Evolutionary conservation across 2,888 invertebrate genomes (phyloP).

Genomic region (Eueremaeus valkanovi): DNA sequence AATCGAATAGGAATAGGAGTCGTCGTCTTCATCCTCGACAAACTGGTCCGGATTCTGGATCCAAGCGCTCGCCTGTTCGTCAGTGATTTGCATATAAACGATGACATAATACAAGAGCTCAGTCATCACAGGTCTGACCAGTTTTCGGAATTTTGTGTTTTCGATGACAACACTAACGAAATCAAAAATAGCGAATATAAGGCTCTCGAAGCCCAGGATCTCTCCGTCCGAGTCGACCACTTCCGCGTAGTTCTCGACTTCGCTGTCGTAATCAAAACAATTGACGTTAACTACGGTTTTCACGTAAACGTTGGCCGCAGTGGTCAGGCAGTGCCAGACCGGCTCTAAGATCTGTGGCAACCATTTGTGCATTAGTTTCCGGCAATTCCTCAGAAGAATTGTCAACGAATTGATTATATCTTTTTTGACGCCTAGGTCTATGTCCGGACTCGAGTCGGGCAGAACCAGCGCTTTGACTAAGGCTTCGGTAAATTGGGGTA

Average conservation of each 20-base stretch:
- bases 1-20: constrained; percentile 62
- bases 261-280: constrained; percentile 46
- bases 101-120: constrained; percentile 63
- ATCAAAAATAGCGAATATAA: constrained; percentile 65
- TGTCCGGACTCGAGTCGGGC: constrained; percentile 54
- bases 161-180: constrained; percentile 63
- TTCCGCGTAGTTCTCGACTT: constrained; percentile 58
- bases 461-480: constrained; percentile 51
- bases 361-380: constrained; percentile 60
- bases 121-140: constrained; percentile 60
- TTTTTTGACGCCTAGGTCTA: constrained; percentile 63
- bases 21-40: constrained; percentile 63
- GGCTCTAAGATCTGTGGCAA: constrained; percentile 62
- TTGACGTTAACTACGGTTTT: constrained; percentile 59
- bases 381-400: constrained; percentile 61
- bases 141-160: constrained; percentile 58
- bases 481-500: constrained; percentile 64
- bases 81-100: constrained; percentile 66
- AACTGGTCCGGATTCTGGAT: constrained; percentile 63
- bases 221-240: constrained; percentile 64
- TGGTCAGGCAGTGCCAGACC: constrained; percentile 65
- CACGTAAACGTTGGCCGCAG: constrained; percentile 64
- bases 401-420: constrained; percentile 63
- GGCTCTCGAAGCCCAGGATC: constrained; percentile 61
- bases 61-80: constrained; percentile 63